Base-by-base conservation (phyloP, 2,888 invertebrate genomes). In the Ferdinandea cuprea region DNA sequence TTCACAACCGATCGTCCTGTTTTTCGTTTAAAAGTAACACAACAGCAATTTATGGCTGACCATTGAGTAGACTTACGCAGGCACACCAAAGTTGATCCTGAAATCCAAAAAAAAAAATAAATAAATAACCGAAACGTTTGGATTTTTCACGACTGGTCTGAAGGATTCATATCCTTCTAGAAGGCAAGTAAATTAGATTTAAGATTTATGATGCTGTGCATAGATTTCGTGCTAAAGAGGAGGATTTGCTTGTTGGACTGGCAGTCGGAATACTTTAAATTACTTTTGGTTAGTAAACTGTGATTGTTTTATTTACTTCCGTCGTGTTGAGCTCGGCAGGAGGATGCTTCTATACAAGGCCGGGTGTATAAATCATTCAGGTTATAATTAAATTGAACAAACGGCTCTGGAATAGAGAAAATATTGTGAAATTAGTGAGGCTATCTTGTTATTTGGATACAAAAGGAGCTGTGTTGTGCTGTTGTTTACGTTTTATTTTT, bases 241-340 rank as follows among this genome's bases (percentile, higher is more conserved):
- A 54, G 42, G 52, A 72, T 52, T 61, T 63, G 15, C 30, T 5
- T 54, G 28, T 32, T 52, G 44, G 42, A 35, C 72, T 37, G 58
- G 58, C 71, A 59, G 50, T 42, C 13, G 54, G 21, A 66, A 74
- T 58, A 66, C 56, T 74, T 74, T 74, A 74, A 74, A 74, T 66
- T 66, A 40, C 74, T 74, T 74, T 59, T 56, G 73, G 56, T 66
- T 40, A 58, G 65, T 56, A 42, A 66, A 50, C 65, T 74, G 54
- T 72, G 65, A 74, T 74, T 74, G 66, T 74, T 74, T 74, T 72
- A 72, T 72, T 63, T 63, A 72, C 72, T 63, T 63, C 17, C 61
- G 35, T 17, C 61, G 42, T 54, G 68, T 68, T 66, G 40, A 46
- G 44, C 21, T 11, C 6, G 46, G 15, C 3, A n/a, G 54, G 5